Percentiles rank a stretch among this genome's conserved stretches.
Conservation (phyloP, 2,888 invertebrate genomes). For the Dastarcus helophoroides region DNA sequence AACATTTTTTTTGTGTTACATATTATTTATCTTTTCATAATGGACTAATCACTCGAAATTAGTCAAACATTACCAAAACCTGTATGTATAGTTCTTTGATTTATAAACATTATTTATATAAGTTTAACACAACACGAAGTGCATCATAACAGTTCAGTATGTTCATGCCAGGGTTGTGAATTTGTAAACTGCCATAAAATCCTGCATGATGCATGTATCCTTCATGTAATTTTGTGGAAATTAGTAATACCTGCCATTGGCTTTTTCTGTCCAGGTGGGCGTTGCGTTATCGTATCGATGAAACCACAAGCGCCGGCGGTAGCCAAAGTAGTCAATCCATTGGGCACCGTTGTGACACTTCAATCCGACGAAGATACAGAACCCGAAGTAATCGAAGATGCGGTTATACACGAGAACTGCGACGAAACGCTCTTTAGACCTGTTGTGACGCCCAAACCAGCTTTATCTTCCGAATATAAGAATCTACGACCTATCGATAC, state of each 20-base stretch:
- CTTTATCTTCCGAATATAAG: slow-evolving; percentile 3
- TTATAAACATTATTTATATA: too few species aligned
- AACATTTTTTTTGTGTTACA: too few species aligned
- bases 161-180: too few species aligned
- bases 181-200: too few species aligned
- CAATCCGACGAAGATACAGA: slow-evolving; percentile 37
- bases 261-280: slow-evolving; percentile 66
- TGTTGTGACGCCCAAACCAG: slow-evolving; percentile 44
- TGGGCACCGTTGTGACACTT: slow-evolving; percentile 56
- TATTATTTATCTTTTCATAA: too few species aligned
- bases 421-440: slow-evolving; percentile 61
- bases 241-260: slow-evolving; percentile 64
- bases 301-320: slow-evolving; percentile 39
- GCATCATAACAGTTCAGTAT: too few species aligned
- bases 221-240: too few species aligned
- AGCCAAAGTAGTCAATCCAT: slow-evolving; percentile 64
- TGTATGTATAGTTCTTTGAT: too few species aligned
- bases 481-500: slow-evolving; percentile 7
- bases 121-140: too few species aligned
- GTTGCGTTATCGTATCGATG: slow-evolving; percentile 36
- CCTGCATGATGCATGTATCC: slow-evolving; percentile 8
- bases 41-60: too few species aligned
- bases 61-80: too few species aligned
- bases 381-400: slow-evolving; percentile 27
- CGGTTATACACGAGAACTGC: slow-evolving; percentile 45